Conservation (phyloP, 2,888 invertebrate species). For the Linyphia triangularis region DNA sequence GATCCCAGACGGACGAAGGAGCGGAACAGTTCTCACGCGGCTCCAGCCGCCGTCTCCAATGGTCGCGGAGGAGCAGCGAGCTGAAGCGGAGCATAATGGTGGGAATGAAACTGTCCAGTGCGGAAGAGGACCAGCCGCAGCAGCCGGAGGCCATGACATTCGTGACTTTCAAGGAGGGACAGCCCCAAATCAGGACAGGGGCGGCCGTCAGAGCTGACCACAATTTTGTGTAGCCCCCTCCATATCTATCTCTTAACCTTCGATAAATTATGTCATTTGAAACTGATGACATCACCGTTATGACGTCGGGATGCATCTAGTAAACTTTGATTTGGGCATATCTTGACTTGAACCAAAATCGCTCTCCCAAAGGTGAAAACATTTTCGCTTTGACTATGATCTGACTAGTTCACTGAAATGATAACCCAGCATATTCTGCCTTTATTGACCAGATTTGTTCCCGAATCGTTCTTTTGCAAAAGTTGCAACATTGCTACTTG, state of each 20-base stretch:
- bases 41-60: constrained; percentile 41
- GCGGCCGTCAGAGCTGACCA: constrained; percentile 21
- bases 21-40: neutral
- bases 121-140: neutral
- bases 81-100: constrained; percentile 55
- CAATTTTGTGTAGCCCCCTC: constrained; percentile 55
- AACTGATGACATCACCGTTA: no score
- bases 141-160: constrained; percentile 55
- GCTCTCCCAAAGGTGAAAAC: no score
- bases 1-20: constrained; percentile 30
- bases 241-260: neutral
- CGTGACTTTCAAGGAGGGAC: constrained; percentile 69
- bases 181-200: constrained; percentile 16
- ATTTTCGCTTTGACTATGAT: no score
- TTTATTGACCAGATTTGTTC: no score
- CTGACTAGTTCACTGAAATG: no score
- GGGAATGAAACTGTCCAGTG: constrained; percentile 48
- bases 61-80: constrained; percentile 61
- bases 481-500: no score
- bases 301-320: no score
- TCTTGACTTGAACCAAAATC: no score
- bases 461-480: no score
- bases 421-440: no score
- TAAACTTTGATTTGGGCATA: no score
- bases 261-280: no score